A percentile compares a stretch with the other conserved stretches of the same genome.
These are phyloP conservation scores for Euura lappo DNA, from an alignment of 1,140 invertebrate genomes.

Conservation along the genomic window DNA sequence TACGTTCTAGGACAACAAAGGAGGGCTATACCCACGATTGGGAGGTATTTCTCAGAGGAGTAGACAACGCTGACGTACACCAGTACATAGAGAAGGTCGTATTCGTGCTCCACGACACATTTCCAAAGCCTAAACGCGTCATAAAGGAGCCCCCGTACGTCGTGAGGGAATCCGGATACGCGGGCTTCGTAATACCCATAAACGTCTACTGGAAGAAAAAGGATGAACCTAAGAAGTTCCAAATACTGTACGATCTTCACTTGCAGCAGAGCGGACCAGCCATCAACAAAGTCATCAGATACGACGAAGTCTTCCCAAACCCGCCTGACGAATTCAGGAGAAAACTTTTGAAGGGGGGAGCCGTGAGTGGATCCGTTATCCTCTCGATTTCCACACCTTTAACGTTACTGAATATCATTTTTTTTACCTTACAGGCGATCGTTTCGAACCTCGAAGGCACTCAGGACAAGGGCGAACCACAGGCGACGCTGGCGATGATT, in stretches of 20 bases:
- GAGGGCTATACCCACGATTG: constrained; percentile 97
- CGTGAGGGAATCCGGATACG: constrained; percentile 93
- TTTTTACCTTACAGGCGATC: constrained; percentile 33
- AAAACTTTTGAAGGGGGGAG: constrained; percentile 88
- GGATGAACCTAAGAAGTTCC: constrained; percentile 88
- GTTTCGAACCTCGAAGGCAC: constrained; percentile 44
- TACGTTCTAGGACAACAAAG: constrained; percentile 78
- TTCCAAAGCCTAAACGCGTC: constrained; percentile 87
- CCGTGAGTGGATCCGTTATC: constrained; percentile 52
- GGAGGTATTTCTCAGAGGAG: constrained; percentile 93
- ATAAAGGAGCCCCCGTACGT: constrained; percentile 91
- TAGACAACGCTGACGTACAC: constrained; percentile 84
- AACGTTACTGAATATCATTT: not conserved
- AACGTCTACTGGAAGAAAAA: constrained; percentile 91
- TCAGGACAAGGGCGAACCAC: constrained; percentile 49
- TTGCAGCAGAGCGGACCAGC: constrained; percentile 77
- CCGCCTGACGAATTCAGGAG: constrained; percentile 88
- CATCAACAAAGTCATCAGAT: constrained; percentile 68
- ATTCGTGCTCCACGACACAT: constrained; percentile 90
- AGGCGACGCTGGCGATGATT: constrained; percentile 55
- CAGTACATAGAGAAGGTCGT: constrained; percentile 95
- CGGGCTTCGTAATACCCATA: constrained; percentile 89
- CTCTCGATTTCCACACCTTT: not conserved
- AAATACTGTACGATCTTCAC: constrained; percentile 86
- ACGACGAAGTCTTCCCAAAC: constrained; percentile 83